Evolutionary conservation across 2,888 invertebrate genomes (phyloP).

Genomic region (Thereva nobilitata): DNA sequence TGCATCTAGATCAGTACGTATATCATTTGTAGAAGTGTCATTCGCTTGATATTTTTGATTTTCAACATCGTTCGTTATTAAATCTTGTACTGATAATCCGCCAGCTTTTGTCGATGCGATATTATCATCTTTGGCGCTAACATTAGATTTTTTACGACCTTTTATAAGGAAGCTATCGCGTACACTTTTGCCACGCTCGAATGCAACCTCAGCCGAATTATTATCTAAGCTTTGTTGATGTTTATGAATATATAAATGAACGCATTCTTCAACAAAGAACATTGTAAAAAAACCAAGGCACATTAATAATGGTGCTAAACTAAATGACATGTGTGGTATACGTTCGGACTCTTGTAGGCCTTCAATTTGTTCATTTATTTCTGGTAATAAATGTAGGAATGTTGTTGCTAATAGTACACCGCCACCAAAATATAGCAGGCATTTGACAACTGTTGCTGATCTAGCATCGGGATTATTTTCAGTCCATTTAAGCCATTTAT

Average conservation of each 20-base stretch:
- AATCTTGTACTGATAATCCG: constrained; percentile 48
- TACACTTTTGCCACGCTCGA: constrained; percentile 52
- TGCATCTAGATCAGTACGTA: constrained; percentile 21
- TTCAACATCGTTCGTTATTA: constrained; percentile 48
- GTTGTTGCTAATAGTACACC: constrained; percentile 82
- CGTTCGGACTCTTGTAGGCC: constrained; percentile 59
- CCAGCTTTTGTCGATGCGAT: constrained; percentile 3
- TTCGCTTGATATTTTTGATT: constrained; percentile 42
- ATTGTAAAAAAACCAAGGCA: constrained; percentile 77
- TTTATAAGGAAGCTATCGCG: constrained; percentile 50
- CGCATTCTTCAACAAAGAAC: constrained; percentile 79
- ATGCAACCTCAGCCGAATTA: constrained; percentile 49
- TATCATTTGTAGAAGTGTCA: constrained; percentile 28
- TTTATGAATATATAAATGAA: constrained; percentile 69
- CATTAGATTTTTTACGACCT: constrained; percentile 1
- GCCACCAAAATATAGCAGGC: constrained; percentile 80
- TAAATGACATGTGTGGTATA: constrained; percentile 63
- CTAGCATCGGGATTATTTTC: constrained; percentile 50
- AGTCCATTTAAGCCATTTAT: constrained; percentile 68
- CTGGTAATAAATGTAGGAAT: constrained; percentile 79
- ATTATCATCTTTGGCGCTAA: constrained; percentile 9
- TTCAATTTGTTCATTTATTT: constrained; percentile 72
- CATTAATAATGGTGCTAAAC: constrained; percentile 72
- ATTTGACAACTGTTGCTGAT: constrained; percentile 60
- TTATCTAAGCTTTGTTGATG: constrained; percentile 56